A percentile compares a stretch with the other conserved stretches of the same genome.
Evolutionary conservation across 2,888 invertebrate species (phyloP).

Genomic region (Drosophila nigricruria): DNA sequence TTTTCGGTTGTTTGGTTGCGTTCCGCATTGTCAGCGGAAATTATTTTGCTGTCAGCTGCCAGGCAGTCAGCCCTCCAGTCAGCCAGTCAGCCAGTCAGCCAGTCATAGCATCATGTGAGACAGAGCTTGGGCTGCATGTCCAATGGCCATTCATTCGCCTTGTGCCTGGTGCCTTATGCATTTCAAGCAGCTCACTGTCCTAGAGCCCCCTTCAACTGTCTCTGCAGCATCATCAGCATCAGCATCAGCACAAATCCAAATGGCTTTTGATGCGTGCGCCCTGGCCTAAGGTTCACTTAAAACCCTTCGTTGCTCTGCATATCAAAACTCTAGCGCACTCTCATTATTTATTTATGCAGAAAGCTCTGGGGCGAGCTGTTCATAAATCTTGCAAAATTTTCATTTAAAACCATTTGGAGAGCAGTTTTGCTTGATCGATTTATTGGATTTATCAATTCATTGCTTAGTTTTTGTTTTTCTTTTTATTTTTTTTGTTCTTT

Average conservation of each 20-base stretch:
- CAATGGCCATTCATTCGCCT: constrained; percentile 25
- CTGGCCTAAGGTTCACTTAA: constrained; percentile 12
- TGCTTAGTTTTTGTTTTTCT: background rate
- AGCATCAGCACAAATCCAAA: constrained; percentile 51
- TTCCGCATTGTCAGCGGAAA: constrained; percentile 71
- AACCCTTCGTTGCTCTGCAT: constrained; percentile 27
- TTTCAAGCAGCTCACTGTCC: constrained; percentile 37
- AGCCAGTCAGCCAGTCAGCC: background rate
- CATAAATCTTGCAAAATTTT: constrained; percentile 11
- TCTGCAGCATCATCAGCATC: constrained; percentile 38
- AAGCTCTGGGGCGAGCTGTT: constrained; percentile 34
- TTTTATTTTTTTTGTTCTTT: background rate
- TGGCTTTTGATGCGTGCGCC: constrained; percentile 34
- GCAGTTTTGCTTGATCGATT: background rate
- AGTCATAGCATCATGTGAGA: constrained; percentile 2
- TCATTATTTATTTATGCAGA: constrained; percentile 73
- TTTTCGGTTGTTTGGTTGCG: constrained; percentile 6
- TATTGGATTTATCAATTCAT: constrained; percentile 8
- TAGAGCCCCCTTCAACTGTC: constrained; percentile 1
- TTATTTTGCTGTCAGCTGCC: constrained; percentile 65
- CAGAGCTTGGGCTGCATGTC: constrained; percentile 28
- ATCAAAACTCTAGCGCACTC: constrained; percentile 45
- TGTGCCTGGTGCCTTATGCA: constrained; percentile 36
- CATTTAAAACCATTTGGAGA: constrained; percentile 2
- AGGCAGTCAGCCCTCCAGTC: constrained; percentile 8